These are phyloP conservation scores for Serrognathus titanus DNA, from an alignment of 2,888 invertebrate species.

Conservation along the genomic window DNA sequence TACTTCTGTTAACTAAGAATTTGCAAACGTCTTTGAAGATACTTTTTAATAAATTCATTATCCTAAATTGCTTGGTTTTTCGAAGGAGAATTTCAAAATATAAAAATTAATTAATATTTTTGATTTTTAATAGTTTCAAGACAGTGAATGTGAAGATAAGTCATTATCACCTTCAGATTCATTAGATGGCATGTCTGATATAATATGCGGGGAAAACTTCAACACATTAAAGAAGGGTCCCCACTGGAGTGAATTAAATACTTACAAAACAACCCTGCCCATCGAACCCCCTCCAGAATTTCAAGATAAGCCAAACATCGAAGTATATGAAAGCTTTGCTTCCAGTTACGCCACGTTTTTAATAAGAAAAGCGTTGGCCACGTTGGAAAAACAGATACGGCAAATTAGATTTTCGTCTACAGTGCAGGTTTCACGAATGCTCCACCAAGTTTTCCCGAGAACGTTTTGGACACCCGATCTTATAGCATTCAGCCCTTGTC, in stretches of 20 bases:
- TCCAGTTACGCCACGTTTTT: slow-evolving; percentile 12
- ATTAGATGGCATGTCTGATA: slow-evolving; percentile 69
- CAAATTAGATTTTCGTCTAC: background rate
- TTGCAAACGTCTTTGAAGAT: too few relatives aligned
- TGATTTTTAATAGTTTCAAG: slow-evolving; percentile 59
- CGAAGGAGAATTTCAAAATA: background rate
- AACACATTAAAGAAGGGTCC: slow-evolving; percentile 80
- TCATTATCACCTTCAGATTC: slow-evolving; percentile 77
- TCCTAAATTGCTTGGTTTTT: too few relatives aligned
- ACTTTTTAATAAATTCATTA: too few relatives aligned
- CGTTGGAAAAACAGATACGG: slow-evolving; percentile 4
- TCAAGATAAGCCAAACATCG: slow-evolving; percentile 58
- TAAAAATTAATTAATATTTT: background rate
- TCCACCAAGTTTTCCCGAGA: slow-evolving; percentile 27
- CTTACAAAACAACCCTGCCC: slow-evolving; percentile 58
- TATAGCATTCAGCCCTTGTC: slow-evolving; percentile 60
- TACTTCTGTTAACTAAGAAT: too few relatives aligned
- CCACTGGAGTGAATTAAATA: slow-evolving; percentile 51
- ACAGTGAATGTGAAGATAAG: slow-evolving; percentile 76
- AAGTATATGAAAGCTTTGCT: slow-evolving; percentile 13
- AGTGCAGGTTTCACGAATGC: slow-evolving; percentile 4
- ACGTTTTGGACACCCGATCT: slow-evolving; percentile 58
- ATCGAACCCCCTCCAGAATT: slow-evolving; percentile 85
- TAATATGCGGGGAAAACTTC: slow-evolving; percentile 77
- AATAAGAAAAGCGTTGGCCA: slow-evolving; percentile 5